Evolutionary conservation across 2,888 invertebrate species (phyloP).

Genomic region (Drosophila nr. perissopoda): DNA sequence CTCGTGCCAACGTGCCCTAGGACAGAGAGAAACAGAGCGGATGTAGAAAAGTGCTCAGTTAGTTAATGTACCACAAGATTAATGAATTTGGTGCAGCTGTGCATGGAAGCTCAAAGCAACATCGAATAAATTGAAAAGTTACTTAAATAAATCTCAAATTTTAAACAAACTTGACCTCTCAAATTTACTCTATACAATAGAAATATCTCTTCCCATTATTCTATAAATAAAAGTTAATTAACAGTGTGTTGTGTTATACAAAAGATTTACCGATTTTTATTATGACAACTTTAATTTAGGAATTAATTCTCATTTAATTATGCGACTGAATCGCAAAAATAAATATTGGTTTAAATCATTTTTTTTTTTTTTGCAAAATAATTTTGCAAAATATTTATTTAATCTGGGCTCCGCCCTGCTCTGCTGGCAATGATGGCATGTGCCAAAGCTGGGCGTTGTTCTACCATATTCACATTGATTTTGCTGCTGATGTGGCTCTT

Average conservation of each 20-base stretch:
- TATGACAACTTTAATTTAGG: background rate
- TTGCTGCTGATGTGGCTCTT: conserved; percentile 28
- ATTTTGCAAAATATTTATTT: background rate
- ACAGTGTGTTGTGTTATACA: background rate
- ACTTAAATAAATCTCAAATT: no score
- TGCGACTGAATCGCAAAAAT: background rate
- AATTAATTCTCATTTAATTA: background rate
- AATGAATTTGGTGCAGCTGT: background rate
- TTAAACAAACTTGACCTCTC: no score
- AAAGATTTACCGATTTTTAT: background rate
- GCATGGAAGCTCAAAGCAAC: background rate
- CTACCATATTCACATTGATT: conserved; percentile 2
- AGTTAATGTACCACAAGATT: conserved; percentile 14
- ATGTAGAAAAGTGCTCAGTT: conserved; percentile 24
- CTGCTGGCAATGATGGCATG: conserved; percentile 20
- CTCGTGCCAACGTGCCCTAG: conserved; percentile 95
- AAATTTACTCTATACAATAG: background rate
- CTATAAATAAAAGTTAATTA: background rate
- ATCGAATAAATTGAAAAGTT: background rate
- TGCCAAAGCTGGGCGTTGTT: conserved; percentile 38
- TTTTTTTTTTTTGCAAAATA: background rate
- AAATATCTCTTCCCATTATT: background rate
- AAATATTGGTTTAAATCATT: background rate
- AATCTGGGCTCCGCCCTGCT: background rate
- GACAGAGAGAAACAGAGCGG: background rate